A percentile compares a stretch with the other conserved stretches of the same genome.
Conservation (phyloP, 2,113 vertebrate genomes). For the Orcinus orca region DNA sequence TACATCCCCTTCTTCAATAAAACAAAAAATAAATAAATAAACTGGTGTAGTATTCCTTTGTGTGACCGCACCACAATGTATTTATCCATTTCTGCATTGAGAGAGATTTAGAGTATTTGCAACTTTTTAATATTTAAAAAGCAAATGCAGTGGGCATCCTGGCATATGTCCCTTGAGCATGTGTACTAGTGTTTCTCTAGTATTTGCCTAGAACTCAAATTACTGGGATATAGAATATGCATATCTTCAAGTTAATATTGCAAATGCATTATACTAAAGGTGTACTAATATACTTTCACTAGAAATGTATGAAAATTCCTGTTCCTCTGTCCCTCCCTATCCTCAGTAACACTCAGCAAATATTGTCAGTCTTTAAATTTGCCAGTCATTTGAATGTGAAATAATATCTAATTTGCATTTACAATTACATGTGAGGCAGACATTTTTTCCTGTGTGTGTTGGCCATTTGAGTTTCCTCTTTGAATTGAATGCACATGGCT, state of each 20-base stretch:
- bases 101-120: not conserved
- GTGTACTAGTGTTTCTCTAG: not conserved
- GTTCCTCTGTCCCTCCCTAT: not conserved
- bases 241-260: not conserved
- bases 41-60: not conserved
- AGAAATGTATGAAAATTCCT: not conserved
- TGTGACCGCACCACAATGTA: not conserved
- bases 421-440: not conserved
- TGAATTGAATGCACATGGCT: not conserved
- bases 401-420: not conserved
- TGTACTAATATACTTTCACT: not conserved
- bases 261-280: not conserved
- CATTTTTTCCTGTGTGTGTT: not conserved
- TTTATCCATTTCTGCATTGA: not conserved
- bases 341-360: not conserved
- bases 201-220: conserved; percentile 5
- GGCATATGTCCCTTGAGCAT: not conserved
- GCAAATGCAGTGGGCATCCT: not conserved
- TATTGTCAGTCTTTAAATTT: not conserved
- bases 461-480: not conserved
- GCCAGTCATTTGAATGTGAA: not conserved
- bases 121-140: not conserved
- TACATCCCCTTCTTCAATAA: not conserved
- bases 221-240: not conserved
- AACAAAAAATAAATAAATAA: not conserved